These are phyloP conservation scores for Whitmania pigra DNA, from an alignment of 1,140 invertebrate species.

Conservation along the genomic window DNA sequence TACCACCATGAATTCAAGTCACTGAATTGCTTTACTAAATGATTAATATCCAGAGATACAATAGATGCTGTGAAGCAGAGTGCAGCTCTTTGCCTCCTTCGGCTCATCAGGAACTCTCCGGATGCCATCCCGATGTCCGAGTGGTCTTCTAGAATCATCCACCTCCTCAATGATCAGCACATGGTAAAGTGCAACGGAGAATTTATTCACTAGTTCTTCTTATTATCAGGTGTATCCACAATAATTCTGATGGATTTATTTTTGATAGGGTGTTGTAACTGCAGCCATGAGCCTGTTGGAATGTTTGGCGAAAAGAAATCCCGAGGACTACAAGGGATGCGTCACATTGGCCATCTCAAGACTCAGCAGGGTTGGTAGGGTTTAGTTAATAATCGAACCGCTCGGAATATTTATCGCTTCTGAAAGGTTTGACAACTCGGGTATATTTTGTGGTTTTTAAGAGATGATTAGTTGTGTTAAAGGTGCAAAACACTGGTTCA, in stretches of 20 bases:
- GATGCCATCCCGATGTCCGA: constrained; percentile 67
- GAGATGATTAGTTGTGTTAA: too few relatives aligned
- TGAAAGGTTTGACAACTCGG: too few relatives aligned
- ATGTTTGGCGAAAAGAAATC: constrained; percentile 92
- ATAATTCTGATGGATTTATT: too few relatives aligned
- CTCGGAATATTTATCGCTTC: too few relatives aligned
- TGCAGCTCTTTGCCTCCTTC: constrained; percentile 84
- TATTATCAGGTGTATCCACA: background rate
- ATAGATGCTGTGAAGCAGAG: constrained; percentile 99
- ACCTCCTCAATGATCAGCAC: constrained; percentile 18
- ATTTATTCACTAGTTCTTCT: background rate
- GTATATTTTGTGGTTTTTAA: too few relatives aligned
- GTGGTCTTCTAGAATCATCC: constrained; percentile 18
- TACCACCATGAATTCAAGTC: too few relatives aligned
- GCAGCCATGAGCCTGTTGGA: constrained; percentile 95
- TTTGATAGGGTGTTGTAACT: constrained; percentile 72
- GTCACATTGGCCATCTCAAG: constrained; percentile 92
- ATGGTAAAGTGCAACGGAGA: background rate
- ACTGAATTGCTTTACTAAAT: too few relatives aligned
- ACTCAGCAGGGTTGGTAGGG: constrained; percentile 63
- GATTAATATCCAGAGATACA: constrained; percentile 88
- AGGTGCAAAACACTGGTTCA: too few relatives aligned
- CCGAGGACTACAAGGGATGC: constrained; percentile 98
- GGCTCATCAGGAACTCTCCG: constrained; percentile 77
- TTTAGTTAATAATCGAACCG: too few relatives aligned